phyloP scores from a whole-genome alignment of 2,797 vertebrate genomes.

The Galagoides demidoff region DNA sequence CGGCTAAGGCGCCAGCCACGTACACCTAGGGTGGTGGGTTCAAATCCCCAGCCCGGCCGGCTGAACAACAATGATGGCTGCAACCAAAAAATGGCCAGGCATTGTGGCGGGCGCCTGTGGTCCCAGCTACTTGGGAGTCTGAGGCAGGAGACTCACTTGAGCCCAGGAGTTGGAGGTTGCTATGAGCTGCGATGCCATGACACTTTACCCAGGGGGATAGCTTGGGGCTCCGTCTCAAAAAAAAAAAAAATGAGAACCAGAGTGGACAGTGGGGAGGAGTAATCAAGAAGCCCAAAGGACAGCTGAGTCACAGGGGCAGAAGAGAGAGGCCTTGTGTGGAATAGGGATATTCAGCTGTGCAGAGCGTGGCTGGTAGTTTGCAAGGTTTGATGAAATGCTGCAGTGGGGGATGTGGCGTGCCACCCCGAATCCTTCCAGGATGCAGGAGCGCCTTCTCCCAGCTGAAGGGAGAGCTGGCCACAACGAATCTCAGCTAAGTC shows the following conservation, averaged over 20 bases:
- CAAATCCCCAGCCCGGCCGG: too few species aligned
- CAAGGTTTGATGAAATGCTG: not conserved
- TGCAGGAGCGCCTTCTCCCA: not conserved
- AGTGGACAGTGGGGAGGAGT: not conserved
- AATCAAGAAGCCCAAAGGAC: not conserved
- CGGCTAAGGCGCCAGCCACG: too few species aligned
- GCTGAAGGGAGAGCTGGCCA: not conserved
- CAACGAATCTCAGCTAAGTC: not conserved
- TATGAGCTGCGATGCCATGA: too few species aligned
- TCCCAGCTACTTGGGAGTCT: too few species aligned
- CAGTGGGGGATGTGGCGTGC: rapidly evolving
- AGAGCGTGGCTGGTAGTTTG: not conserved
- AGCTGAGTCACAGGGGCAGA: not conserved
- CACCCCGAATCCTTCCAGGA: not conserved
- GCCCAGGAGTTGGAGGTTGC: too few species aligned
- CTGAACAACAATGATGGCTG: too few species aligned
- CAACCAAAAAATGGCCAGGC: too few species aligned
- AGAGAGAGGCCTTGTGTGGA: not conserved
- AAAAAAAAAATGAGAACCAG: not conserved
- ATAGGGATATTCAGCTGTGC: not conserved
- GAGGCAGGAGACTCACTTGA: too few species aligned
- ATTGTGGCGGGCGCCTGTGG: too few species aligned
- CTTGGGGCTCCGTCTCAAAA: too few species aligned
- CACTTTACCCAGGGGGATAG: too few species aligned
- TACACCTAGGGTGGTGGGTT: too few species aligned